Base-by-base conservation (phyloP, 2,797 vertebrate species). In the Enteromius thamalakanensis region DNA sequence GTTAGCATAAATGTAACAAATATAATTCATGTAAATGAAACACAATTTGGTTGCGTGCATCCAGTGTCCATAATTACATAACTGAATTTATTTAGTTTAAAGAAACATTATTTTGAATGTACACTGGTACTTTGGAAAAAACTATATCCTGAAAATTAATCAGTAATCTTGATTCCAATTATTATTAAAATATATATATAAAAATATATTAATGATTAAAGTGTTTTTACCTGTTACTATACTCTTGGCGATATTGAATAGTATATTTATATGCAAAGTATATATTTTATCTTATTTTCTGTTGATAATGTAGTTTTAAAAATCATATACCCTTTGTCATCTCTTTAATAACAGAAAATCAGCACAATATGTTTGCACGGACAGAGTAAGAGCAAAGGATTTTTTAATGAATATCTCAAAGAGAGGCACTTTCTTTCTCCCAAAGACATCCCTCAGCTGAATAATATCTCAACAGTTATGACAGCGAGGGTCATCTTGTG, bases 381-480 rank as follows among this genome's bases (percentile, higher is more conserved):
- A 23, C 17, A n/a, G n/a, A n/a, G n/a, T 62, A n/a, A 34, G 19
- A 71, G 7, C 58, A 75, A 65, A 37, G 14, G 26, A 0, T 0
- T 75, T 34, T 55, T 68, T 58, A 3, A 37, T 5, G 40, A 51
- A 53, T 70, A 32, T 68, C 55, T 71, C 34, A 51, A 37, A 67
- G 19, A 76, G 55, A n/a, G 34, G 81, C 65, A 42, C 26, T 76
- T 60, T 80, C 37, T 26, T 49, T 40, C 64, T 82, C 47, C 8
- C 47, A 15, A 21, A 76, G 65, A 60, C 21, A 68, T 64, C 79
- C 67, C 34, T 58, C 34, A 21, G 76, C 26, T 53, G 81, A 87
- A 76, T 81, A 82, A 75, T 84, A 64, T 86, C 86, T 86, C 76
- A 58, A 71, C 78, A 34, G 51, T 86, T 80, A 87, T 82, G 76